These are phyloP conservation scores for Eubasilissa splendida DNA, from an alignment of 2,888 invertebrate genomes.

Conservation along the genomic window DNA sequence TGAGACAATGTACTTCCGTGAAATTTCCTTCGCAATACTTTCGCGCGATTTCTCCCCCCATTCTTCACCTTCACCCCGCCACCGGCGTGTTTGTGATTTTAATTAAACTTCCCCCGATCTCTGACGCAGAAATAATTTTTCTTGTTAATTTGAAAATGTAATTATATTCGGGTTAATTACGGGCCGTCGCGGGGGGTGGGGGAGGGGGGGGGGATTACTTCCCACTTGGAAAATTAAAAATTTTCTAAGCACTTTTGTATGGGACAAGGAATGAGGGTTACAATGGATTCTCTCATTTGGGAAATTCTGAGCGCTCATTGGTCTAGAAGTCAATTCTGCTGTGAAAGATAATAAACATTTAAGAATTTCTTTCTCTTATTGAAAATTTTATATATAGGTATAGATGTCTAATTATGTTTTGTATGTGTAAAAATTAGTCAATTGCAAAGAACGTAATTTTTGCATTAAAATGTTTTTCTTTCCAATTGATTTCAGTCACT, in stretches of 20 bases:
- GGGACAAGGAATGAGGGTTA: neutral
- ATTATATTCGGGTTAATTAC: slow-evolving; percentile 49
- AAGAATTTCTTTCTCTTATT: too few species aligned
- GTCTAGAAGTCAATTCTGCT: too few species aligned
- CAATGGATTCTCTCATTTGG: too few species aligned
- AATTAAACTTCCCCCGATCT: slow-evolving; percentile 39
- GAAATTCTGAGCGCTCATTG: too few species aligned
- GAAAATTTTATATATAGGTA: too few species aligned
- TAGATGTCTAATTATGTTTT: too few species aligned
- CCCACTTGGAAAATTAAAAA: slow-evolving; percentile 8
- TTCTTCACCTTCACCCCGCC: neutral
- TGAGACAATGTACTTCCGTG: too few species aligned
- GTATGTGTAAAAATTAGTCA: too few species aligned
- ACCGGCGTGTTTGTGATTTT: slow-evolving; percentile 13
- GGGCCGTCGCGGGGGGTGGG: neutral
- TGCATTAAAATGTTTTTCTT: too few species aligned
- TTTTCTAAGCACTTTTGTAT: neutral
- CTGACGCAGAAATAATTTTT: slow-evolving; percentile 40
- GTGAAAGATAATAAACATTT: too few species aligned
- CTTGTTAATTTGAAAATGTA: slow-evolving; percentile 50
- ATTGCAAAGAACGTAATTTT: too few species aligned
- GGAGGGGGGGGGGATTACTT: neutral
- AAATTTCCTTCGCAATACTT: neutral
- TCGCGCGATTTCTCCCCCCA: neutral
- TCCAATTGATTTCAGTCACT: too few species aligned